Evolutionary conservation across 2,888 invertebrate species (phyloP), one percentile per base, ranked within the genome.

Genomic region (Leucania comma): DNA sequence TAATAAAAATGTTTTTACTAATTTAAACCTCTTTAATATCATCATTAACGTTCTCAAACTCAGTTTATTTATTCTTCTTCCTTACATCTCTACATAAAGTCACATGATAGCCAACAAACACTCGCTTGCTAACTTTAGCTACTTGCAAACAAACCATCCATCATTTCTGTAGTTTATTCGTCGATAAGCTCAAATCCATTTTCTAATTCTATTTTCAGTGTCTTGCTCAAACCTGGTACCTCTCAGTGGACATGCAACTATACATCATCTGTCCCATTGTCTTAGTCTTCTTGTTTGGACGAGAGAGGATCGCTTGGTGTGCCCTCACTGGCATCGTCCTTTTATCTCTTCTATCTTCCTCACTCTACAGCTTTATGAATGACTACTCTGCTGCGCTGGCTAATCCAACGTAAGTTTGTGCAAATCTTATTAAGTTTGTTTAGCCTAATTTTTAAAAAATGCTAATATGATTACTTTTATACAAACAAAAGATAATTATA

Each of bases 371-470:
- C 29, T 94, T 90, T 62, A 46, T 90, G 0, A 87, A 93, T 56
- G 68, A 93, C 51, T 95, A 92, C 72, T 90, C 92, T 20, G 89
- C 92, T 53, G 89, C 90, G 0, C 83, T 94, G 2, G 84, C 88
- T 4, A 90, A 93, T 38, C 86, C 92, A 26, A 85, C 87, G 96
- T 96, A 88, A 92, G 93, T 65, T 14, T 74, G 56, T 22, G n/a
- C 1, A 9, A 53, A 29, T 58, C n/a, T 26, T 12, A 46, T 10
- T 51, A 60, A 14, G 12, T 14, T 0, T 14, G 12, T 38, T 12
- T 24, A 20, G 2, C 1, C 56, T 29, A 5, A 3, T 26, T 29
- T 1, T 42, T 42, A 1, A 42, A 0, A 17, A 3, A 67, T 2
- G 42, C 50, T 4, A 32, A 12, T 50, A 24, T 59, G 24, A 29